Conservation (phyloP, 2,888 invertebrate species). For the Diaphora mendica region DNA sequence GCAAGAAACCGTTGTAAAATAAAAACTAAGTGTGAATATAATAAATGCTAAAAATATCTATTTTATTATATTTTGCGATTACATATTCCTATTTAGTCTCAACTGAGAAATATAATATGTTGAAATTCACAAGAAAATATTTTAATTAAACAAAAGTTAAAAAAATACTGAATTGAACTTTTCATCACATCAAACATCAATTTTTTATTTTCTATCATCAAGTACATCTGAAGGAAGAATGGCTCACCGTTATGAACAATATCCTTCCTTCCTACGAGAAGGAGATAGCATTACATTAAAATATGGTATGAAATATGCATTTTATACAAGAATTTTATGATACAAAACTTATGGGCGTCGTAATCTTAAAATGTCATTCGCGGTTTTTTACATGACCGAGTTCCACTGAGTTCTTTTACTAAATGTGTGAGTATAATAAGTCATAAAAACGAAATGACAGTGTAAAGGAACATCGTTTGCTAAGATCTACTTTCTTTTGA, state of each 20-base stretch:
- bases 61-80: too few relatives aligned
- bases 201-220: neutral
- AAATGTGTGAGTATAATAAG: conserved; percentile 31
- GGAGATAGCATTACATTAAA: neutral
- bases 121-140: neutral
- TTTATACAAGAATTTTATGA: conserved; percentile 9
- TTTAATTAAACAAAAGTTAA: neutral
- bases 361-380: conserved; percentile 25
- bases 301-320: neutral
- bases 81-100: too few relatives aligned
- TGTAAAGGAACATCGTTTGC: conserved; percentile 25
- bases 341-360: conserved; percentile 9
- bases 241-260: neutral
- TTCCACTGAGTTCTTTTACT: conserved; percentile 23
- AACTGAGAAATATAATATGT: neutral
- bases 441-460: conserved; percentile 34
- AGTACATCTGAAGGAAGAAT: neutral
- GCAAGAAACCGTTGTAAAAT: too few relatives aligned
- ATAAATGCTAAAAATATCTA: too few relatives aligned
- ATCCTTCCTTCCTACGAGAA: neutral
- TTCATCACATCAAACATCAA: neutral
- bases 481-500: conserved; percentile 10
- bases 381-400: conserved; percentile 36
- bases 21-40: too few relatives aligned
- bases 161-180: neutral